A percentile compares a stretch with the other conserved stretches of the same genome.
These are phyloP conservation scores for Heliconius hewitsoni DNA, from an alignment of 1,140 invertebrate genomes.

Conservation along the genomic window DNA sequence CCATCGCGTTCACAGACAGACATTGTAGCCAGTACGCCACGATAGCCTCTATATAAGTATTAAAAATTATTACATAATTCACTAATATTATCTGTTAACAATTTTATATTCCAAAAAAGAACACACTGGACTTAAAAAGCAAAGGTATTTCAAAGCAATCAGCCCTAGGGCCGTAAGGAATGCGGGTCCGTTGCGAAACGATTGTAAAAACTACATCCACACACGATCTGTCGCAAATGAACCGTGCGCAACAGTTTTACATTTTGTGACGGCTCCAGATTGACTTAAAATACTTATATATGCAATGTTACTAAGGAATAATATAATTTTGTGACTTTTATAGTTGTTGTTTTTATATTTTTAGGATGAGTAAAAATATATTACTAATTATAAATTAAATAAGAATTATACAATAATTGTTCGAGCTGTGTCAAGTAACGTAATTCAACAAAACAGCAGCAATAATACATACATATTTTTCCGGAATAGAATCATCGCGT, in stretches of 20 bases:
- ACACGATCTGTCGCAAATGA: constrained; percentile 20
- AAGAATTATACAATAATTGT: too few species aligned
- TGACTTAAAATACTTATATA: background rate
- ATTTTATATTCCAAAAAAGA: too few species aligned
- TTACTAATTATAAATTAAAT: too few species aligned
- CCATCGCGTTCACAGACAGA: too few species aligned
- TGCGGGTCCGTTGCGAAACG: constrained; percentile 17
- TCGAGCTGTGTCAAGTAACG: too few species aligned
- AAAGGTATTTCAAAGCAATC: constrained; percentile 1
- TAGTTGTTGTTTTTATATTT: background rate
- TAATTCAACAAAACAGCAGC: too few species aligned
- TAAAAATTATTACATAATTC: too few species aligned
- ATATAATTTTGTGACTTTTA: background rate
- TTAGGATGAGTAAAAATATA: background rate
- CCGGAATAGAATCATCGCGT: too few species aligned
- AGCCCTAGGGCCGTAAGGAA: background rate
- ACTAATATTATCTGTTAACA: too few species aligned
- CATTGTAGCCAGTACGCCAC: too few species aligned
- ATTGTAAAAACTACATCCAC: constrained; percentile 15
- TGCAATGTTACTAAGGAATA: background rate
- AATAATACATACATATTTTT: too few species aligned
- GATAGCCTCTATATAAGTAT: too few species aligned
- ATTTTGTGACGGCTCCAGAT: background rate
- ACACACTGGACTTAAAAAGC: background rate
- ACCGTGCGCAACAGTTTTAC: background rate